Evolutionary conservation across 2,888 invertebrate species (phyloP).

Genomic region (Deilephila elpenor): DNA sequence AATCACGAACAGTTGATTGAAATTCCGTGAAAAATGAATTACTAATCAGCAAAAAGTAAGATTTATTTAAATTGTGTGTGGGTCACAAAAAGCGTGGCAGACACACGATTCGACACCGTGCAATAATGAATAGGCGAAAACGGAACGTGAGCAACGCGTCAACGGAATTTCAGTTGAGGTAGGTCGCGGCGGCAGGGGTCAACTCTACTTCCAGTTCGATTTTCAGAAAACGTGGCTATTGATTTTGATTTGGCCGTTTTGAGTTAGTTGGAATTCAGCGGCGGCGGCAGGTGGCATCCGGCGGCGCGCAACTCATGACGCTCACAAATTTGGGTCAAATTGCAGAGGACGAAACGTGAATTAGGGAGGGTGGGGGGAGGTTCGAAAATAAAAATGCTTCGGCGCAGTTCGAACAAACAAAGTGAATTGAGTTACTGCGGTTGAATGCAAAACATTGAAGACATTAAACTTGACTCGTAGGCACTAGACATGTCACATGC

Average conservation of each 20-base stretch:
- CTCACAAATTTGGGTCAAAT: conserved; percentile 33
- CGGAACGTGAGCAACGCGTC: conserved; percentile 15
- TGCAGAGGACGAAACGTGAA: conserved; percentile 23
- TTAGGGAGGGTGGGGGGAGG: background rate
- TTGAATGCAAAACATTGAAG: background rate
- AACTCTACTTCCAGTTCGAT: conserved; percentile 30
- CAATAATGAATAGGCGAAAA: conserved; percentile 23
- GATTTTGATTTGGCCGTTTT: background rate
- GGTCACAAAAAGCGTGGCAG: background rate
- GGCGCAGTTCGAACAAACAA: background rate
- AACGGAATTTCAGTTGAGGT: conserved; percentile 36
- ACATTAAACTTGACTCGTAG: conserved; percentile 4
- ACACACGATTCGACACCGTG: conserved; percentile 19
- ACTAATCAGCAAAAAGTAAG: background rate
- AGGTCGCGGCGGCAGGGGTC: conserved; percentile 33
- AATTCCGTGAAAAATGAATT: background rate
- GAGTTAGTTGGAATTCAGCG: conserved; percentile 2
- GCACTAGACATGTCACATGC: conserved; percentile 11
- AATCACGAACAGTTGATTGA: background rate
- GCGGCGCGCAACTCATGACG: conserved; percentile 24
- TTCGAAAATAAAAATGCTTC: background rate
- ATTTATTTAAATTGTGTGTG: conserved; percentile 16
- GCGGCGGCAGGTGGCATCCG: conserved; percentile 10
- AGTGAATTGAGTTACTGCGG: background rate
- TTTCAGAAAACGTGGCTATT: background rate